These are phyloP conservation scores for Brachystomella parvula DNA, from an alignment of 1,140 invertebrate genomes.

Conservation along the genomic window DNA sequence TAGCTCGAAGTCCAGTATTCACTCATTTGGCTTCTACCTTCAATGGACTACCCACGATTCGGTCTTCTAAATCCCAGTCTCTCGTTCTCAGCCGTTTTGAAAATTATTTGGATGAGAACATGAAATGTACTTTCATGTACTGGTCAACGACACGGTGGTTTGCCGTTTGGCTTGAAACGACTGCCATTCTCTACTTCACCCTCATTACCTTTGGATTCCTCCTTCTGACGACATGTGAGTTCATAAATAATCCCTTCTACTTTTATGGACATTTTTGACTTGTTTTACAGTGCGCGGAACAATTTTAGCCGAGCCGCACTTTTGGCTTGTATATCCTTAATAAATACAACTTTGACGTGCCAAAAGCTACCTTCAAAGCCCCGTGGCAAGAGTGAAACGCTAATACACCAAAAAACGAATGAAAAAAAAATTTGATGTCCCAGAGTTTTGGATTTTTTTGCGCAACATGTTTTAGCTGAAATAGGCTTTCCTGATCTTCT, in stretches of 20 bases:
- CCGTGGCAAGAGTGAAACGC: no score
- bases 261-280: neutral
- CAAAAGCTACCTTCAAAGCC: no score
- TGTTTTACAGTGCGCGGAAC: no score
- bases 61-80: conserved; percentile 66
- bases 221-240: conserved; percentile 14
- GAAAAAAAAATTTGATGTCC: no score
- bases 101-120: conserved; percentile 49
- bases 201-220: conserved; percentile 22
- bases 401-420: no score
- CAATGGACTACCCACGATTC: conserved; percentile 78
- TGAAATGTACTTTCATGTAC: conserved; percentile 57
- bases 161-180: conserved; percentile 25
- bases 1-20: conserved; percentile 69
- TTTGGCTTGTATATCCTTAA: no score
- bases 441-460: no score
- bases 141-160: conserved; percentile 49
- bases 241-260: neutral
- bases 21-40: conserved; percentile 79
- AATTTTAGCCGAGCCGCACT: conserved; percentile 51
- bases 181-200: conserved; percentile 20
- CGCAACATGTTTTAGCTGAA: no score
- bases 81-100: conserved; percentile 72
- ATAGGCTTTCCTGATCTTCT: no score
- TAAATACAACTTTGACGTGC: no score